Percentiles rank a stretch among this genome's conserved stretches.
phyloP scores from a whole-genome alignment of 2,888 invertebrate species.

The Pachycephus smyrnensis region DNA sequence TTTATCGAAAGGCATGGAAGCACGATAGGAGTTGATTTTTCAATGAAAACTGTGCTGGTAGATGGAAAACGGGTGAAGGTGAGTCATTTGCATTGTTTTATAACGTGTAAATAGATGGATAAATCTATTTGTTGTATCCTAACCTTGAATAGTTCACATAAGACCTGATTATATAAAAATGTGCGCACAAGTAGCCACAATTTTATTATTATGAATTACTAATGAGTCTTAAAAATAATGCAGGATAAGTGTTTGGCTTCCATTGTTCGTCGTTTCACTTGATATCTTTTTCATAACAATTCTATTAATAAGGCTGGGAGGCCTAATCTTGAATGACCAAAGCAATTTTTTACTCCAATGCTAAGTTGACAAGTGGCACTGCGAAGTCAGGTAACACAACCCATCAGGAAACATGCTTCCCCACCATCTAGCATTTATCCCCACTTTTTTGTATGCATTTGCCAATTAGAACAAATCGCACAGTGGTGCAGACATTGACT shows the following conservation, averaged over 20 bases:
- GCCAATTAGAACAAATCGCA: background rate
- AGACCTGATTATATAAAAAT: background rate
- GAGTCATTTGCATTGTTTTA: constrained; percentile 37
- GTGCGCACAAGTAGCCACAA: background rate
- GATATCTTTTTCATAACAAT: background rate
- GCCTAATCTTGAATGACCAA: background rate
- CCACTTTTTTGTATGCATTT: background rate
- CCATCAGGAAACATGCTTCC: background rate
- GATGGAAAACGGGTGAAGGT: constrained; percentile 97
- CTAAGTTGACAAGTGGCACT: background rate
- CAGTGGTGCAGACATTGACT: background rate
- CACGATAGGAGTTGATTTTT: constrained; percentile 98
- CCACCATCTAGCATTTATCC: background rate
- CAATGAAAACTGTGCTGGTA: constrained; percentile 95
- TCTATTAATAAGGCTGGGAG: background rate
- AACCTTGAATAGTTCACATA: background rate
- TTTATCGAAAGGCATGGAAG: constrained; percentile 96
- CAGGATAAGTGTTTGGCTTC: background rate
- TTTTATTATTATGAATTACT: background rate
- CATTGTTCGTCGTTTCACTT: background rate
- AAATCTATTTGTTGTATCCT: background rate
- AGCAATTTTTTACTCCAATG: background rate
- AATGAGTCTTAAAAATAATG: background rate
- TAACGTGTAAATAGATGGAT: constrained; percentile 2
- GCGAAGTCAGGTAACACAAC: background rate